Conservation (phyloP, 37 sponge, comb jelly and placozoan species). For the Halichondria panicea region DNA sequence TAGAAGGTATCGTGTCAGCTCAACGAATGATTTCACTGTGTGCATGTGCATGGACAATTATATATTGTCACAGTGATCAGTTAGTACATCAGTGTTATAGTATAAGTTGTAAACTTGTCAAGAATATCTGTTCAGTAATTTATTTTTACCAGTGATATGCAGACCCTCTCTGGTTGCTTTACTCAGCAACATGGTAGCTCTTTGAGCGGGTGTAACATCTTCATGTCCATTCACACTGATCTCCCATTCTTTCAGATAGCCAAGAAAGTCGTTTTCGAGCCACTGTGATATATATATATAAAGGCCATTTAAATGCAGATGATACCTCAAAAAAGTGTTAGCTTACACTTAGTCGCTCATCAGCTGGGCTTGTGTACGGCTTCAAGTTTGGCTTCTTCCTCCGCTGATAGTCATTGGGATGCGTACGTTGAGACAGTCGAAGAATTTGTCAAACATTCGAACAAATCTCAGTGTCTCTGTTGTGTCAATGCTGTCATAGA, state of each 20-base stretch:
- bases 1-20: slow-evolving; percentile 13
- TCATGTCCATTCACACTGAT: neutral
- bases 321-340: no score
- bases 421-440: slow-evolving; percentile 11
- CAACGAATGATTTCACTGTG: slow-evolving; percentile 32
- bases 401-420: neutral
- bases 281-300: no score
- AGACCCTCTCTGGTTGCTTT: slow-evolving; percentile 3
- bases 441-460: slow-evolving; percentile 17
- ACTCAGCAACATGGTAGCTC: slow-evolving; percentile 11
- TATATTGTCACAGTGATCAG: neutral
- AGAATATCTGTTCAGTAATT: neutral
- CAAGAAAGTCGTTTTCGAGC: slow-evolving; percentile 30
- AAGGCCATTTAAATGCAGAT: no score
- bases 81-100: no score
- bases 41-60: neutral
- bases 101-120: neutral
- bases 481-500: slow-evolving; percentile 1
- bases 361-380: slow-evolving; percentile 7
- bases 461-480: slow-evolving; percentile 38
- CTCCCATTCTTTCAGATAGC: slow-evolving; percentile 27
- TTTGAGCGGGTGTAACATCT: neutral
- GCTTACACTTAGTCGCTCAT: slow-evolving; percentile 5
- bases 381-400: slow-evolving; percentile 5
- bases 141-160: slow-evolving; percentile 23